Percentiles rank a stretch among this genome's conserved stretches.
Evolutionary conservation across 2,797 vertebrate genomes (phyloP).

Genomic region (Rhinoraja longicauda): DNA sequence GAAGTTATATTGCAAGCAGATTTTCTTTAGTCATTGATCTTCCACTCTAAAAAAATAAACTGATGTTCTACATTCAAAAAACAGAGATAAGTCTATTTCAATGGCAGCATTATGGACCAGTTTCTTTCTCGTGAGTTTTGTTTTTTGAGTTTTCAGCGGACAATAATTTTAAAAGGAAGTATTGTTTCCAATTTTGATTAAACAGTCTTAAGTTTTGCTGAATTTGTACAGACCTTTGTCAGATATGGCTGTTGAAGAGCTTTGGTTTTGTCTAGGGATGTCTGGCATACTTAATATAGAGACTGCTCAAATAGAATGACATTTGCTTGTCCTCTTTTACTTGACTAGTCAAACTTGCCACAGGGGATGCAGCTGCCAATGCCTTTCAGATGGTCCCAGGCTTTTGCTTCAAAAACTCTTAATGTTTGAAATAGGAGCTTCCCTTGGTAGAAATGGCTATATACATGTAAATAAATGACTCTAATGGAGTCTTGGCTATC

Average conservation of each 20-base stretch:
- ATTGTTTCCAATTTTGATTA: background rate
- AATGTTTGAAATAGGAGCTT: slow-evolving; percentile 20
- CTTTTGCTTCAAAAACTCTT: slow-evolving; percentile 13
- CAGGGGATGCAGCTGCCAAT: slow-evolving; percentile 24
- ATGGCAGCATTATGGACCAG: background rate
- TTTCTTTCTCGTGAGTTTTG: background rate
- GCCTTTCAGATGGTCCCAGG: slow-evolving; percentile 29
- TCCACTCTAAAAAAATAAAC: background rate
- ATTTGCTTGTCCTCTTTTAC: slow-evolving; percentile 17
- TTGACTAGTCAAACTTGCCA: background rate
- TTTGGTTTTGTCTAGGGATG: slow-evolving; percentile 23
- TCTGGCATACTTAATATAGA: background rate
- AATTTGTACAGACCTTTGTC: background rate
- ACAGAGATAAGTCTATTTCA: background rate
- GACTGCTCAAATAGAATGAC: background rate
- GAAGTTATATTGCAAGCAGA: background rate
- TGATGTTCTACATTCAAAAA: background rate
- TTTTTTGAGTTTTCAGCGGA: background rate
- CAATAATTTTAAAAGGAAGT: background rate
- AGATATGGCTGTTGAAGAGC: slow-evolving; percentile 5
- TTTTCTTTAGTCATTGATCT: background rate
- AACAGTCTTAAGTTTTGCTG: background rate
- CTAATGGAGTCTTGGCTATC: slow-evolving; percentile 32
- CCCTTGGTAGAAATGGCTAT: slow-evolving; percentile 29
- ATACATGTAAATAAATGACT: slow-evolving; percentile 34